These are phyloP conservation scores for Odontamblyopus lacepedii DNA, from an alignment of 2,797 vertebrate species.

Conservation along the genomic window DNA sequence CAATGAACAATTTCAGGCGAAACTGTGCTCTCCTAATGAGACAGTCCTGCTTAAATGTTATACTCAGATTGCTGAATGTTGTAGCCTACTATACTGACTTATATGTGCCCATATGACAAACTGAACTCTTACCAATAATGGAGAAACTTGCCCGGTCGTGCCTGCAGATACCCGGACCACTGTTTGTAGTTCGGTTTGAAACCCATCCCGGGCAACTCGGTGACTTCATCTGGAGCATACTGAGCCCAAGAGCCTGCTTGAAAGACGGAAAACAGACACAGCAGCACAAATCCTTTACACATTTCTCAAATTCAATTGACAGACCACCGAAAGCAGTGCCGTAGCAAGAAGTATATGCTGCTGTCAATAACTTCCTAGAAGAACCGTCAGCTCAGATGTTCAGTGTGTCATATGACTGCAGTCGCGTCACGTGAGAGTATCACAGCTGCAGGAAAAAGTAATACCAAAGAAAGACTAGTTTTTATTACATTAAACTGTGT, in stretches of 20 bases:
- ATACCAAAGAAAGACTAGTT: not conserved
- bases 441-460: not conserved
- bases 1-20: too few species aligned
- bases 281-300: slow-evolving; percentile 9
- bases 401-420: slow-evolving; percentile 38
- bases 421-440: slow-evolving; percentile 36
- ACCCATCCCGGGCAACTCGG: slow-evolving; percentile 68
- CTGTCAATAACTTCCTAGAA: slow-evolving; percentile 4
- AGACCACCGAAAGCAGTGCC: not conserved
- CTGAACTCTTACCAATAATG: slow-evolving; percentile 77
- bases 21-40: too few species aligned
- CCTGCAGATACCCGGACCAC: slow-evolving; percentile 79
- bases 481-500: too few species aligned
- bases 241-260: slow-evolving; percentile 43
- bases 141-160: slow-evolving; percentile 66
- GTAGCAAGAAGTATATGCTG: too few species aligned
- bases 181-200: slow-evolving; percentile 74
- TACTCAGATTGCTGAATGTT: not conserved
- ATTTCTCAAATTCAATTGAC: slow-evolving; percentile 20
- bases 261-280: slow-evolving; percentile 41
- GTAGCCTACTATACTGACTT: not conserved
- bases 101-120: not conserved
- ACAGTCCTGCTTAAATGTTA: too few species aligned
- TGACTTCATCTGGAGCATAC: slow-evolving; percentile 74
- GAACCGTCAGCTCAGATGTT: accelerated